phyloP scores from a whole-genome alignment of 2,888 invertebrate species.

The Phalangium opilio region DNA sequence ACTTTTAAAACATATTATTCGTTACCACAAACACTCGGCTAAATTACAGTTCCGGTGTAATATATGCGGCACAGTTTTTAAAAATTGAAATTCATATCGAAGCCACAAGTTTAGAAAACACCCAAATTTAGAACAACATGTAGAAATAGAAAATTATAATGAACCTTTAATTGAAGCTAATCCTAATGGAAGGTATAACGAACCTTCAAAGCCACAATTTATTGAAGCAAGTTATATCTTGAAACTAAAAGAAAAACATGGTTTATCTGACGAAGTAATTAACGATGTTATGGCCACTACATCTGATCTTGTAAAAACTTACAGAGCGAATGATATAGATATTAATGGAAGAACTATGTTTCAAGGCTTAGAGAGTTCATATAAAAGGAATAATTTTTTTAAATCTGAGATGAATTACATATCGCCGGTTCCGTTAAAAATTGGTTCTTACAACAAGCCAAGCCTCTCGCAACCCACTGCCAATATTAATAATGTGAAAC shows the following conservation, averaged over 20 bases:
- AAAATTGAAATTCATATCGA: no score
- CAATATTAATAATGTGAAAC: neutral
- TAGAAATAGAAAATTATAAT: no score
- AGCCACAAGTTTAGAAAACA: no score
- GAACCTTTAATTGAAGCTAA: no score
- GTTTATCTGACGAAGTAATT: neutral
- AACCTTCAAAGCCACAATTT: neutral
- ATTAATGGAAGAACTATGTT: no score
- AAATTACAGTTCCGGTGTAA: no score
- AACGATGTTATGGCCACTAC: conserved; percentile 1
- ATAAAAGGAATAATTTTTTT: conserved; percentile 3
- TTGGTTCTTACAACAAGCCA: neutral
- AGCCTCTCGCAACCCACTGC: neutral
- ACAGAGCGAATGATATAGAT: no score
- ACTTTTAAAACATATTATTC: no score
- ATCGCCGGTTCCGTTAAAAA: neutral
- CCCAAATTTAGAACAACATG: no score
- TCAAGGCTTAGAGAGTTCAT: neutral
- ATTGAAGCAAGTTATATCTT: conserved; percentile 1
- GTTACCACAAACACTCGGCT: no score
- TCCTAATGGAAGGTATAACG: no score
- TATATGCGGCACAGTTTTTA: no score
- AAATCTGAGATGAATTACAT: neutral
- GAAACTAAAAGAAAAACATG: conserved; percentile 5
- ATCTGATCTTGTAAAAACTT: neutral